Evolutionary conservation across 2,797 vertebrate species (phyloP).

Genomic region (Smutsia temminckii): DNA sequence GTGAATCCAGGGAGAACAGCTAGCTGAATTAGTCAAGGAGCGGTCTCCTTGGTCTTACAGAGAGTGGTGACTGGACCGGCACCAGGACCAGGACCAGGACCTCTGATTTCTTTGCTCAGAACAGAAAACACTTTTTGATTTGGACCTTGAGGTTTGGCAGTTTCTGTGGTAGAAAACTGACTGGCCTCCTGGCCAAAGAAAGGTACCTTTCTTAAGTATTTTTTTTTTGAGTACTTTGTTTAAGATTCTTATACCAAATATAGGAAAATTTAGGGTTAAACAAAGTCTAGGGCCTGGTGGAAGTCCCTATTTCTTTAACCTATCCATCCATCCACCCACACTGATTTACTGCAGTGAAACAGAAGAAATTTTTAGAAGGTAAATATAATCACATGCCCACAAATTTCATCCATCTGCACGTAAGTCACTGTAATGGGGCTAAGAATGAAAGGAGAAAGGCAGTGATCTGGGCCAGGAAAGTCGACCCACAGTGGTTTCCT

Average conservation of each 20-base stretch:
- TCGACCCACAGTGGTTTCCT: not conserved
- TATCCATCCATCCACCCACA: not conserved
- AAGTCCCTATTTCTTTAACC: slow-evolving; percentile 17
- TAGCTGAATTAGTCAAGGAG: not conserved
- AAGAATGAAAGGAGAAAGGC: not conserved
- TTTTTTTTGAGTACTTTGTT: not conserved
- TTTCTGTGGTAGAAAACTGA: not conserved
- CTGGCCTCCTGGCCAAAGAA: not conserved
- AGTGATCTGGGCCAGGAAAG: not conserved
- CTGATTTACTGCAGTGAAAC: not conserved
- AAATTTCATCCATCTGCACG: not conserved
- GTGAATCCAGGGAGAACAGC: not conserved
- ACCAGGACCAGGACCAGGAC: not conserved
- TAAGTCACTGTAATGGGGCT: not conserved
- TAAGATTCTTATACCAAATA: not conserved
- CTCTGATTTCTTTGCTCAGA: not conserved
- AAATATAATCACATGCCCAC: not conserved
- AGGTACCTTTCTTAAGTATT: not conserved
- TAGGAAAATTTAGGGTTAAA: not conserved
- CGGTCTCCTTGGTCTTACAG: not conserved
- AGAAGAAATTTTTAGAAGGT: not conserved
- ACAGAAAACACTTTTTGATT: not conserved
- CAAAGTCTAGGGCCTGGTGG: not conserved
- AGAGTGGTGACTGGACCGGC: not conserved
- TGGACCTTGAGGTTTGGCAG: not conserved